Evolutionary conservation across 2,888 invertebrate species (phyloP).

Genomic region (Aporophyla lueneburgensis): DNA sequence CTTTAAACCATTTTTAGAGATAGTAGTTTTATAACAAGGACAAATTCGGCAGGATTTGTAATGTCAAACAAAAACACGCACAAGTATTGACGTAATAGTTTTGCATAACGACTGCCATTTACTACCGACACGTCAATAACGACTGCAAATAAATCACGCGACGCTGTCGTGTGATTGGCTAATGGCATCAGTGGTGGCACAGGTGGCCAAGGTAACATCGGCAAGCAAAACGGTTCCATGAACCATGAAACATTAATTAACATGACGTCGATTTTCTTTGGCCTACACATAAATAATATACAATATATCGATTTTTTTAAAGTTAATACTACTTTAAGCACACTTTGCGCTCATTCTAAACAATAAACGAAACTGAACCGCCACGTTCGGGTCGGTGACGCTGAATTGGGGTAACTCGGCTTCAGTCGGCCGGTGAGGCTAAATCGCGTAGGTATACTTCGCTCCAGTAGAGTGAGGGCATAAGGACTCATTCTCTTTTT

Average conservation of each 20-base stretch:
- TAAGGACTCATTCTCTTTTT: not conserved
- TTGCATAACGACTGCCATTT: slow-evolving; percentile 28
- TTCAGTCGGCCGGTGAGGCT: not conserved
- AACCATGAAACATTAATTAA: slow-evolving; percentile 39
- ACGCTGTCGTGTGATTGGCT: slow-evolving; percentile 36
- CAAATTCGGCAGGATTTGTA: slow-evolving; percentile 23
- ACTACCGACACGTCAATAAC: slow-evolving; percentile 15
- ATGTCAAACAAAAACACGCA: slow-evolving; percentile 18
- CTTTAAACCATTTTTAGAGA: too few species aligned
- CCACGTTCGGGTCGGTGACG: not conserved
- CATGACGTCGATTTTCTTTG: slow-evolving; percentile 21
- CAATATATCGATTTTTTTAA: not conserved
- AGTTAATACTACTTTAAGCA: not conserved
- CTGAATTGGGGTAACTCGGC: not conserved
- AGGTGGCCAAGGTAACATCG: slow-evolving; percentile 48
- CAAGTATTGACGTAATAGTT: slow-evolving; percentile 33
- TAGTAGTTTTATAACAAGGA: not conserved
- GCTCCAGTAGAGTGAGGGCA: not conserved
- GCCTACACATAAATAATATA: not conserved
- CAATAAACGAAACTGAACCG: not conserved
- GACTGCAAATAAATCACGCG: slow-evolving; percentile 37
- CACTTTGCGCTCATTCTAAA: not conserved
- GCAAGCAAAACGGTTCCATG: slow-evolving; percentile 12
- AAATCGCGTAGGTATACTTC: not conserved
- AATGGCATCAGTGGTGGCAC: slow-evolving; percentile 9